Base-by-base conservation (phyloP, 2,113 vertebrate genomes). In the Scatophagus argus region DNA sequence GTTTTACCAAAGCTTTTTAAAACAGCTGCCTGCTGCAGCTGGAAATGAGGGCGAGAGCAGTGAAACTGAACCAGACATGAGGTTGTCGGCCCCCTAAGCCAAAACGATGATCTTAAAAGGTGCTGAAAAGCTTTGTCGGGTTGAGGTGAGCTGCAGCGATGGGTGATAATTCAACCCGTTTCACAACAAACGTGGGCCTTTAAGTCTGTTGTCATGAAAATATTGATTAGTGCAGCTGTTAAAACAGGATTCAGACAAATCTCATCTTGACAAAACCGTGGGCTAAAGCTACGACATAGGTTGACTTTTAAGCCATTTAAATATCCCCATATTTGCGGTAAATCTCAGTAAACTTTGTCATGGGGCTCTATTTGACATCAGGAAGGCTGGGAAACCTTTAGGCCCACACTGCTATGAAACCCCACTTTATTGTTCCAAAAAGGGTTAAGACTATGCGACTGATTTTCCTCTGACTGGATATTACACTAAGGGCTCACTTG, bases 391-490 rank as follows among this genome's bases (percentile, higher is more conserved):
- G 36, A 44, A 36, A 17, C 6, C 8, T 51, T 34, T 36, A n/a
- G 29, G 0, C 17, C 8, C 29, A 36, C 29, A n/a, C 41, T 25
- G n/a, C 56, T 6, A 19, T 3, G 25, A 75, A 62, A 44, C 21
- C 43, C 36, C 59, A 39, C 41, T 36, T 51, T 38, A 13, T 52
- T 59, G 31, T 51, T 66, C 29, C 5, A 9, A n/a, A 62, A 60
- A 55, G 56, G 60, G 51, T 71, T 58, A 74, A 78, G 59, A 58
- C 51, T 6, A 49, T 46, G 38, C 41, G 63, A 66, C 39, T 44
- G 72, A 74, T 64, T 74, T 51, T 58, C 8, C 47, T 75, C 12
- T 47, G 6, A 19, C 61, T 16, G 17, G 17, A 47, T 75, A 68
- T 83, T 23, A 65, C 61, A 54, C 34, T 5, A 8, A 54, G 39